A percentile compares a stretch with the other conserved stretches of the same genome.
Evolutionary conservation across 1,140 invertebrate species (phyloP).

Genomic region (Anastrepha ludens): DNA sequence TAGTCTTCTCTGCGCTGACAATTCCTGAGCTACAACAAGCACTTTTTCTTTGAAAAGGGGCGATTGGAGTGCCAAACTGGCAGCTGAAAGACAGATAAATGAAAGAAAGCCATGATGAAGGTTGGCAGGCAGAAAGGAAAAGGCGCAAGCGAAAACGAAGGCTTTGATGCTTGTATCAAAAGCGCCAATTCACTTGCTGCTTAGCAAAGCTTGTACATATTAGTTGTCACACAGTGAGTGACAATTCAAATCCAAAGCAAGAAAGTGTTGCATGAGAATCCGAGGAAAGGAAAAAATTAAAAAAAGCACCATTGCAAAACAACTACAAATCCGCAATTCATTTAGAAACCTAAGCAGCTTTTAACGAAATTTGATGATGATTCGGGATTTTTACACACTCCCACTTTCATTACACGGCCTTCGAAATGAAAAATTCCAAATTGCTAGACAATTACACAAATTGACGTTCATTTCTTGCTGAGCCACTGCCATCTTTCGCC

Average conservation of each 20-base stretch:
- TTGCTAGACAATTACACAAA: background rate
- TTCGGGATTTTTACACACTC: background rate
- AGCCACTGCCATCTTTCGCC: background rate
- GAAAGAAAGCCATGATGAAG: background rate
- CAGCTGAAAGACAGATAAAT: background rate
- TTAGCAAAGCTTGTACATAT: background rate
- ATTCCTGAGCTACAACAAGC: background rate
- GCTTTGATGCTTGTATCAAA: background rate
- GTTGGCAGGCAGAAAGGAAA: background rate
- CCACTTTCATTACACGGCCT: background rate
- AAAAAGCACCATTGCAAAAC: background rate
- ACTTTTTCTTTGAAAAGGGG: background rate
- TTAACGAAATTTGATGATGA: conserved; percentile 28
- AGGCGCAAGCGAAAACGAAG: background rate
- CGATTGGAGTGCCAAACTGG: conserved; percentile 10
- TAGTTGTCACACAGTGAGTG: background rate
- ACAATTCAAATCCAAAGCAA: background rate
- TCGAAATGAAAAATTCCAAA: background rate
- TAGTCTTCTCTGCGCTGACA: background rate
- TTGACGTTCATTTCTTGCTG: background rate
- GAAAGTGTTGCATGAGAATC: background rate
- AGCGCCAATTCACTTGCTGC: background rate
- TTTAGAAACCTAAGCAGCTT: background rate
- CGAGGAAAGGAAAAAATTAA: background rate
- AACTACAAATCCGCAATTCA: background rate